These are phyloP conservation scores for Tupiocoris notatus DNA, from an alignment of 2,888 invertebrate genomes.

Conservation along the genomic window DNA sequence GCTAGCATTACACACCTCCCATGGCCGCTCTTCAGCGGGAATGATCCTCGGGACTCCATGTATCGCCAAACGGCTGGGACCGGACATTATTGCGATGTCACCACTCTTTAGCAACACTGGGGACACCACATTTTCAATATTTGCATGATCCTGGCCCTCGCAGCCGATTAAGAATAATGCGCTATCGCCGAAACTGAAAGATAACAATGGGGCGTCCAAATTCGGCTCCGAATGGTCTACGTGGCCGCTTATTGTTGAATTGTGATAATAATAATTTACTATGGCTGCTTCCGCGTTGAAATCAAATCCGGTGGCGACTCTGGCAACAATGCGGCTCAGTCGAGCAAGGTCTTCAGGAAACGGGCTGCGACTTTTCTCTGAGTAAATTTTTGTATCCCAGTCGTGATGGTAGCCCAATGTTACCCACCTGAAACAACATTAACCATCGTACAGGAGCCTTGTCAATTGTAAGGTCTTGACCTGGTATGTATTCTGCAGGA, in stretches of 20 bases:
- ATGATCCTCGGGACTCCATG: constrained; percentile 92
- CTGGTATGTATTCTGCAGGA: too few relatives aligned
- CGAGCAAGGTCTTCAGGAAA: constrained; percentile 74
- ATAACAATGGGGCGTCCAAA: constrained; percentile 82
- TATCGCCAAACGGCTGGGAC: constrained; percentile 69
- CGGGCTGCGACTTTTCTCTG: constrained; percentile 63
- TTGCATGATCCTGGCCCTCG: constrained; percentile 63
- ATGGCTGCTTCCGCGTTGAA: constrained; percentile 90
- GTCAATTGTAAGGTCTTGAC: too few relatives aligned
- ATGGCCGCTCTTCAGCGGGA: constrained; percentile 53
- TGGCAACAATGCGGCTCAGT: constrained; percentile 65
- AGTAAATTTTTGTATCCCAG: constrained; percentile 92
- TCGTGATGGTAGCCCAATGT: constrained; percentile 97
- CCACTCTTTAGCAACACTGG: constrained; percentile 81
- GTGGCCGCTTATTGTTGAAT: constrained; percentile 89
- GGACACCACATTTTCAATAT: too few relatives aligned
- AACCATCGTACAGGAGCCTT: background rate
- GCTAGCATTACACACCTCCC: background rate
- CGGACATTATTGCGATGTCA: constrained; percentile 87
- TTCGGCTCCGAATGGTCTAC: constrained; percentile 91
- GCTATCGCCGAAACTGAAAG: constrained; percentile 90
- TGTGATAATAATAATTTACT: constrained; percentile 91
- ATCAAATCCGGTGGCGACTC: constrained; percentile 59
- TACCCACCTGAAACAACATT: constrained; percentile 66
- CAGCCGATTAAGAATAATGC: constrained; percentile 94